These are phyloP conservation scores for Protophormia terraenovae DNA, from an alignment of 2,888 invertebrate species.

Conservation along the genomic window DNA sequence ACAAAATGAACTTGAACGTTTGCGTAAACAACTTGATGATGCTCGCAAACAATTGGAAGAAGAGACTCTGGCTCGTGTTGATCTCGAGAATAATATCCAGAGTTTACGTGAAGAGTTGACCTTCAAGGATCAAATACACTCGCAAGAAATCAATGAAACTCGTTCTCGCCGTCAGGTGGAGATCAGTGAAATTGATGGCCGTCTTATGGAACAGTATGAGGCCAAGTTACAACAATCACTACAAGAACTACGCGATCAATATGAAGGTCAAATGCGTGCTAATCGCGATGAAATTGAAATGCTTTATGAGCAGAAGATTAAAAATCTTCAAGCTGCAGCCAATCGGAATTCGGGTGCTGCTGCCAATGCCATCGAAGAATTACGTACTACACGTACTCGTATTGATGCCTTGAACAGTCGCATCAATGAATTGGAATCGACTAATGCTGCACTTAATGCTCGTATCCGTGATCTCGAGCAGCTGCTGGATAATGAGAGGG, in stretches of 20 bases:
- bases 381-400: slow-evolving; percentile 89
- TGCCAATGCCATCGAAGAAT: slow-evolving; percentile 89
- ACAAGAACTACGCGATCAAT: slow-evolving; percentile 94
- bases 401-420: slow-evolving; percentile 89
- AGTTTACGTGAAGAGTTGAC: slow-evolving; percentile 94
- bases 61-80: slow-evolving; percentile 95
- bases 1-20: slow-evolving; percentile 88
- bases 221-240: slow-evolving; percentile 94
- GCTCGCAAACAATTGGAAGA: slow-evolving; percentile 94
- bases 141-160: slow-evolving; percentile 94
- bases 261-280: slow-evolving; percentile 93
- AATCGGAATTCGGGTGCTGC: slow-evolving; percentile 88
- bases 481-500: slow-evolving; percentile 89
- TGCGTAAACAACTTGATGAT: slow-evolving; percentile 89
- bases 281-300: slow-evolving; percentile 95
- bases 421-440: slow-evolving; percentile 89
- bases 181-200: slow-evolving; percentile 96
- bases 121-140: slow-evolving; percentile 93
- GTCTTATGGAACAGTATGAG: slow-evolving; percentile 95
- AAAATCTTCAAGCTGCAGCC: slow-evolving; percentile 88
- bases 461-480: slow-evolving; percentile 92
- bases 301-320: slow-evolving; percentile 84
- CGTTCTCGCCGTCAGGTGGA: slow-evolving; percentile 93
- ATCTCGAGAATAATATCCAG: slow-evolving; percentile 95
- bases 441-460: slow-evolving; percentile 84